These are phyloP conservation scores for Nomada flava DNA, from an alignment of 2,888 invertebrate genomes.

Conservation along the genomic window DNA sequence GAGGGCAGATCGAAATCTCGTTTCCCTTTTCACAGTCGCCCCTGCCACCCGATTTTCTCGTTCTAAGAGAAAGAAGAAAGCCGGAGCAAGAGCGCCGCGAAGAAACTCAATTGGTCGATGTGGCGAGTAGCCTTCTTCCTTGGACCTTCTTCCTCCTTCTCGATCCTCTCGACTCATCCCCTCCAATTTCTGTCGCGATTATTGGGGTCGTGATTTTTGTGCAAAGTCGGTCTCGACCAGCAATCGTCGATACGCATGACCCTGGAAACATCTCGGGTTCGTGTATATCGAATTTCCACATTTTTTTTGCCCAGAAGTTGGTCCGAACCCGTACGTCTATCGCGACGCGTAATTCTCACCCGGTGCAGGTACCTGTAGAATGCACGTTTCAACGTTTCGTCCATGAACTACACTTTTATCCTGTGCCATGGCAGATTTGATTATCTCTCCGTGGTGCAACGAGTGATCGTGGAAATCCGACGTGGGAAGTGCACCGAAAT, in stretches of 20 bases:
- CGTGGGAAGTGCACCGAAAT: slow-evolving; percentile 3
- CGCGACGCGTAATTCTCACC: slow-evolving; percentile 55
- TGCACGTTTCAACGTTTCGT: slow-evolving; percentile 9
- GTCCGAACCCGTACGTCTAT: slow-evolving; percentile 25
- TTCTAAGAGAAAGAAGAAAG: slow-evolving; percentile 33
- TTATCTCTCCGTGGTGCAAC: background rate
- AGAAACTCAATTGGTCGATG: slow-evolving; percentile 66
- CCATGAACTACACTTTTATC: slow-evolving; percentile 21
- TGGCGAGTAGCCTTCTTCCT: slow-evolving; percentile 25
- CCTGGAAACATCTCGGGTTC: too few relatives aligned
- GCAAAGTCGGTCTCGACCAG: too few relatives aligned
- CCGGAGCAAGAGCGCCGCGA: slow-evolving; percentile 37
- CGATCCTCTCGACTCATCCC: slow-evolving; percentile 15
- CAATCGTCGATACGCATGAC: too few relatives aligned
- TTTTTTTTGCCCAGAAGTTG: too few relatives aligned
- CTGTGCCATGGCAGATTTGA: background rate
- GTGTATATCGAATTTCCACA: too few relatives aligned
- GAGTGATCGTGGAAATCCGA: slow-evolving; percentile 1
- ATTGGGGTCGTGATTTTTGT: too few relatives aligned
- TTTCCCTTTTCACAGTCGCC: slow-evolving; percentile 56
- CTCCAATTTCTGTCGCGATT: slow-evolving; percentile 52
- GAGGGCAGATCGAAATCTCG: slow-evolving; percentile 51
- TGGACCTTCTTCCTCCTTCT: slow-evolving; percentile 35
- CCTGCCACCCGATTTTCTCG: slow-evolving; percentile 23
- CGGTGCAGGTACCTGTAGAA: slow-evolving; percentile 25